A percentile compares a stretch with the other conserved stretches of the same genome.
Conservation (phyloP, 1,140 invertebrate species). For the Camponotus floridanus region DNA sequence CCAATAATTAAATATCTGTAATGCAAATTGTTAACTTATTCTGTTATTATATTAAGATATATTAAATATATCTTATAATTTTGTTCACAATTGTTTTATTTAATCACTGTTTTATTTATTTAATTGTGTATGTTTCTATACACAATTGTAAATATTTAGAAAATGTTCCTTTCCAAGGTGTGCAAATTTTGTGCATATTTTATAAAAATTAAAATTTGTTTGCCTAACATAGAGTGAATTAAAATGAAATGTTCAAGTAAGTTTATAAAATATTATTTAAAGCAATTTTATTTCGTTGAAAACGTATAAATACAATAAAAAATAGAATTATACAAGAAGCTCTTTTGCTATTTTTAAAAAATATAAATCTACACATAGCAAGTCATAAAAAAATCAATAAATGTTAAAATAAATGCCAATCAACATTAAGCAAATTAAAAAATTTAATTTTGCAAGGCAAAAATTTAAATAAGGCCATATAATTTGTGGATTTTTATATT, state of each 20-base stretch:
- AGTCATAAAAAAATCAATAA: too few relatives aligned
- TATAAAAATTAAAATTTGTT: constrained; percentile 1
- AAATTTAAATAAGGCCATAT: too few relatives aligned
- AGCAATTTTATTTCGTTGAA: too few relatives aligned
- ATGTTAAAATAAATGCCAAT: too few relatives aligned
- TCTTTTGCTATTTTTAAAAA: too few relatives aligned
- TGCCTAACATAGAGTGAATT: neutral
- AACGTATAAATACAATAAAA: too few relatives aligned
- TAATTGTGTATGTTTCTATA: neutral
- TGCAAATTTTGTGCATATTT: neutral
- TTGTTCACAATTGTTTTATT: neutral
- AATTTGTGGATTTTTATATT: neutral
- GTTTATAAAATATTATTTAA: too few relatives aligned
- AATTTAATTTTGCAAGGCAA: too few relatives aligned
- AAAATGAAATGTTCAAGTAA: neutral
- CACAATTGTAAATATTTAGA: neutral
- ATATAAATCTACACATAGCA: too few relatives aligned
- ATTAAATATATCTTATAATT: constrained; percentile 34
- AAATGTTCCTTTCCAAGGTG: neutral
- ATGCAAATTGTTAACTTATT: constrained; percentile 14
- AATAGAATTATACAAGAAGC: too few relatives aligned
- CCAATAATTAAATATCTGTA: neutral
- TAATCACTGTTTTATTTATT: neutral
- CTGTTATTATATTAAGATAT: neutral
- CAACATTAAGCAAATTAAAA: too few relatives aligned